A percentile compares a stretch with the other conserved stretches of the same genome.
These are phyloP conservation scores for Agriopis leucophaearia DNA, from an alignment of 2,888 invertebrate species.

Conservation along the genomic window DNA sequence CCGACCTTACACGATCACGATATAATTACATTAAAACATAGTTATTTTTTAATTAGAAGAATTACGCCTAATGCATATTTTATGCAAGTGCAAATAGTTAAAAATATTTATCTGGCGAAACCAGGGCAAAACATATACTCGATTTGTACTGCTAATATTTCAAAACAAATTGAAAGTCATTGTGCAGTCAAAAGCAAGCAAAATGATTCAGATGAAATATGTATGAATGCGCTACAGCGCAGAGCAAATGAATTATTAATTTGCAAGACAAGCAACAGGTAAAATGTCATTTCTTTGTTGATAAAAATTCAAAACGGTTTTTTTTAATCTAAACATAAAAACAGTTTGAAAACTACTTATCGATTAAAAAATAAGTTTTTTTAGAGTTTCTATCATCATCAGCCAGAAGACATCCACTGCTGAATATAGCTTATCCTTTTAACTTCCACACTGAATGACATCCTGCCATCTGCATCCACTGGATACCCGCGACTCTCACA, in stretches of 20 bases:
- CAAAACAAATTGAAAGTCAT: conserved; percentile 15
- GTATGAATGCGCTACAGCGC: conserved; percentile 26
- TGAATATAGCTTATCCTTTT: too few relatives aligned
- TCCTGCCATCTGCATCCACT: too few relatives aligned
- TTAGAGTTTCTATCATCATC: too few relatives aligned
- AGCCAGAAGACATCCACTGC: too few relatives aligned
- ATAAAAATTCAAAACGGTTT: too few relatives aligned
- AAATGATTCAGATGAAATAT: conserved; percentile 29
- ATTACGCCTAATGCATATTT: neutral
- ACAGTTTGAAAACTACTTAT: neutral
- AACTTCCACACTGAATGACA: too few relatives aligned
- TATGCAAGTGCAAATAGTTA: neutral
- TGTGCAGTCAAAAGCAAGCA: conserved; percentile 25
- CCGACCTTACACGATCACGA: too few relatives aligned
- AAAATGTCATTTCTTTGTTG: neutral
- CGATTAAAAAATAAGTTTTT: too few relatives aligned
- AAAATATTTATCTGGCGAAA: neutral
- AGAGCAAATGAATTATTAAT: conserved; percentile 38
- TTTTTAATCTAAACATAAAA: neutral
- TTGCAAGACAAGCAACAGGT: conserved; percentile 33
- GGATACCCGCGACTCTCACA: too few relatives aligned
- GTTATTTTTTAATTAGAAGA: too few relatives aligned
- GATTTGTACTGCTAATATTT: conserved; percentile 11
- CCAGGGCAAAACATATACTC: neutral
- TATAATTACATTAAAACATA: too few relatives aligned